Evolutionary conservation across 2,888 invertebrate species (phyloP).

Genomic region (Thera obeliscata): DNA sequence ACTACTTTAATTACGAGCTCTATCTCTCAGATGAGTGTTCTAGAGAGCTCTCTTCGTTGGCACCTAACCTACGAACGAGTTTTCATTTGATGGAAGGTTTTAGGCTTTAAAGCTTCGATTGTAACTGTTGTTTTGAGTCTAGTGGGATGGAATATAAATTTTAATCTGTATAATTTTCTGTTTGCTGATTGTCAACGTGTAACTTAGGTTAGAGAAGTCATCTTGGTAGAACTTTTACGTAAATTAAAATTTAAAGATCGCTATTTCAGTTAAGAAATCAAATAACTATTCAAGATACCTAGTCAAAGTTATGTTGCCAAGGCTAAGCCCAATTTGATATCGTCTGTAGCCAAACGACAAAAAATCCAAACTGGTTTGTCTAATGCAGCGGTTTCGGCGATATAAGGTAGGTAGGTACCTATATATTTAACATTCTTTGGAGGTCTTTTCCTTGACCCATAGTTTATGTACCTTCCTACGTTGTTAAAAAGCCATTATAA

Average conservation of each 20-base stretch:
- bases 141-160: not conserved
- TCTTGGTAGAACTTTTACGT: no score
- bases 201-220: not conserved
- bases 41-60: not conserved
- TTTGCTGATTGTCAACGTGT: not conserved
- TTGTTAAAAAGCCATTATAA: slow-evolving; percentile 10
- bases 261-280: not conserved
- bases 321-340: slow-evolving; percentile 43
- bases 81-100: not conserved
- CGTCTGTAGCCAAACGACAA: slow-evolving; percentile 44
- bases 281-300: slow-evolving; percentile 3
- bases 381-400: slow-evolving; percentile 49
- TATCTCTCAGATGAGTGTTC: not conserved
- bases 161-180: not conserved
- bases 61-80: no score
- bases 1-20: not conserved
- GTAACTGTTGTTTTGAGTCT: not conserved
- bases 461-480: slow-evolving; percentile 4
- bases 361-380: slow-evolving; percentile 58
- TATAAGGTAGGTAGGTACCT: slow-evolving; percentile 25
- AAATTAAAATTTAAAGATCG: not conserved
- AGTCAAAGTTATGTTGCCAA: slow-evolving; percentile 39
- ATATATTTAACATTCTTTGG: slow-evolving; percentile 36
- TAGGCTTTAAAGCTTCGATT: not conserved
- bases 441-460: slow-evolving; percentile 26